Percentiles rank a stretch among this genome's conserved stretches.
phyloP scores from a whole-genome alignment of 1,140 invertebrate genomes.

The Conus betulinus region DNA sequence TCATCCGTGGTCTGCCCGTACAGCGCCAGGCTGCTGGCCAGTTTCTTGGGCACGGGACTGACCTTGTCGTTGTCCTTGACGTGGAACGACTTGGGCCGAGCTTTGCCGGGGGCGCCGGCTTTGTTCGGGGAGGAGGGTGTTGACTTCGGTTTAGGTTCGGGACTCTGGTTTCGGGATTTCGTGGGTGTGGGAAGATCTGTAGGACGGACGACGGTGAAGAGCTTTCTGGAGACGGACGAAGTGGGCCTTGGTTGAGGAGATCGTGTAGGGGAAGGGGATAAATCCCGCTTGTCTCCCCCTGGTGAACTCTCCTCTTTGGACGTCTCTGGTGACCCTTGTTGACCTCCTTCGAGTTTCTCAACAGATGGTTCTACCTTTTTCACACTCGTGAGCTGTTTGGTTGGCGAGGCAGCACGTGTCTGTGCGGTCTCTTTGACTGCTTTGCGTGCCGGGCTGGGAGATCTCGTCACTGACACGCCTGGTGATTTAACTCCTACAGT shows the following conservation, averaged over 20 bases:
- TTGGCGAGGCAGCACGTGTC: neutral
- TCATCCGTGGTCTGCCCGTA: neutral
- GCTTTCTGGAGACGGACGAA: neutral
- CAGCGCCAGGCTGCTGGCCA: neutral
- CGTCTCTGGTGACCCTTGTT: neutral
- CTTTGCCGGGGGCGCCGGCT: neutral
- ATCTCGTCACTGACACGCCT: neutral
- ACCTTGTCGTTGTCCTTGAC: neutral
- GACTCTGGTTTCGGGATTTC: neutral
- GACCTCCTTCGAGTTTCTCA: neutral
- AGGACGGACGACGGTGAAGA: neutral
- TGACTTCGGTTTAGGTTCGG: neutral
- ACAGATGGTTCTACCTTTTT: neutral
- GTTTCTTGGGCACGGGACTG: neutral
- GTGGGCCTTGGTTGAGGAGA: neutral
- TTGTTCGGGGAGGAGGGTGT: neutral
- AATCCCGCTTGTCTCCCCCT: neutral
- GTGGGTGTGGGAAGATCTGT: neutral
- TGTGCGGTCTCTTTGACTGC: neutral
- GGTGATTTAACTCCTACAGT: neutral
- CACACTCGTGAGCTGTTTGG: neutral
- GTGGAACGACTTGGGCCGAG: neutral
- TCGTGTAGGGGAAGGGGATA: neutral
- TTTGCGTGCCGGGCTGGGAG: neutral
- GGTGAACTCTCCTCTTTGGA: neutral